These are phyloP conservation scores for Micromussa lordhowensis DNA, from an alignment of 92 coral and sea anemone species.

Conservation along the genomic window DNA sequence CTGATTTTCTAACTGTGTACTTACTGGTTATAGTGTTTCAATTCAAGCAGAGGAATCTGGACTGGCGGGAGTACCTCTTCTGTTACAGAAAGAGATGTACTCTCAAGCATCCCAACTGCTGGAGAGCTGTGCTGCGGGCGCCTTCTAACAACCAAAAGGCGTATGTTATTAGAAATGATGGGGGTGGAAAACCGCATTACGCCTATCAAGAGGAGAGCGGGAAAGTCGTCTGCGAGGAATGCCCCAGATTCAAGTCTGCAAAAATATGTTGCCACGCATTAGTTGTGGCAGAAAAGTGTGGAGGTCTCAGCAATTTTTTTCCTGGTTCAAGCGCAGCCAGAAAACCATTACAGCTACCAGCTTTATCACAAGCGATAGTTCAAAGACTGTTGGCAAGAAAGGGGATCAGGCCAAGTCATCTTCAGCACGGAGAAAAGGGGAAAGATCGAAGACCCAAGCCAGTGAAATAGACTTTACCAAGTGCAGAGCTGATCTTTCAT, in stretches of 20 bases:
- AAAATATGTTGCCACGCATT: conserved; percentile 38
- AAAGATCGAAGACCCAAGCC: background rate
- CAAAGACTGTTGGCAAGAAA: conserved; percentile 43
- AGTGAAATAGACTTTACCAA: conserved; percentile 16
- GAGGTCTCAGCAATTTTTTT: conserved; percentile 1
- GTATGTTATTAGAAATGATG: too few relatives aligned
- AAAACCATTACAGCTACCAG: conserved; percentile 12
- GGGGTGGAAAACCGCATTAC: conserved; percentile 4
- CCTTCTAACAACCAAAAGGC: conserved; percentile 14
- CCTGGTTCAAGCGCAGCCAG: conserved; percentile 29
- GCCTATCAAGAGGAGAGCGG: conserved; percentile 11
- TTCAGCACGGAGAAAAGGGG: conserved; percentile 35
- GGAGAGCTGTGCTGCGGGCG: conserved; percentile 11
- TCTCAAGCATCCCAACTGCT: conserved; percentile 27
- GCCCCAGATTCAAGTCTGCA: conserved; percentile 16
- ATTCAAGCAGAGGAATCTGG: conserved; percentile 50
- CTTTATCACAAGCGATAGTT: too few relatives aligned
- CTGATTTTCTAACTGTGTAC: too few relatives aligned
- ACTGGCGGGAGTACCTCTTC: conserved; percentile 43
- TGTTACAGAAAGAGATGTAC: conserved; percentile 40
- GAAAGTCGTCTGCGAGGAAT: too few relatives aligned
- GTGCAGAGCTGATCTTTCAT: conserved; percentile 1
- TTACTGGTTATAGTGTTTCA: too few relatives aligned
- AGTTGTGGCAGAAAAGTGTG: conserved; percentile 37
- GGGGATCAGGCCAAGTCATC: conserved; percentile 16